Evolutionary conservation across 2,113 vertebrate genomes (phyloP).

Genomic region (Cygnus buccinator): DNA sequence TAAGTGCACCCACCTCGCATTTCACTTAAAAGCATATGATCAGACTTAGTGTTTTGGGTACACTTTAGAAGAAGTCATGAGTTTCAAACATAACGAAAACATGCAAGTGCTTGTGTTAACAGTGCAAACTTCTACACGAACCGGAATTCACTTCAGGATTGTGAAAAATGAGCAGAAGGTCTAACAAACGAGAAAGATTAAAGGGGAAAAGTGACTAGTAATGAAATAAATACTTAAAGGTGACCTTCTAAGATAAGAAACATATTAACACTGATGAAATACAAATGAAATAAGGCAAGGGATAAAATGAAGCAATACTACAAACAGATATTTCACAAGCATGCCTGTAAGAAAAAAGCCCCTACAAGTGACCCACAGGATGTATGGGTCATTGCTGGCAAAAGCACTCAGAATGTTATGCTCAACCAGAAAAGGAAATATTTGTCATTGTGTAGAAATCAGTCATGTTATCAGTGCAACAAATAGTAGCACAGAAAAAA

Average conservation of each 20-base stretch:
- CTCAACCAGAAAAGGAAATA: not conserved
- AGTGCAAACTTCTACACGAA: not conserved
- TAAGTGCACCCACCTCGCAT: not conserved
- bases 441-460: not conserved
- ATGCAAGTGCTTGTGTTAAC: not conserved
- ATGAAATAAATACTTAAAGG: not conserved
- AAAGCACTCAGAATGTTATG: not conserved
- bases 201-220: not conserved
- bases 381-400: not conserved
- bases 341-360: not conserved
- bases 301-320: not conserved
- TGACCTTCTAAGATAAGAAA: not conserved
- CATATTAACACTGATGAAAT: not conserved
- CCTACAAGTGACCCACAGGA: not conserved
- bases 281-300: not conserved
- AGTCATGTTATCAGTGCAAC: not conserved
- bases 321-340: not conserved
- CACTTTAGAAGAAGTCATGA: not conserved
- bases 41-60: not conserved
- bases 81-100: not conserved
- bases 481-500: not conserved
- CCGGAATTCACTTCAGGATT: not conserved
- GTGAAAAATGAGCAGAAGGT: not conserved
- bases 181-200: not conserved
- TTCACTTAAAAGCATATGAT: not conserved